Evolutionary conservation across 2,113 vertebrate species (phyloP), one percentile per base, ranked within the genome.

Genomic region (Aptenodytes patagonicus): DNA sequence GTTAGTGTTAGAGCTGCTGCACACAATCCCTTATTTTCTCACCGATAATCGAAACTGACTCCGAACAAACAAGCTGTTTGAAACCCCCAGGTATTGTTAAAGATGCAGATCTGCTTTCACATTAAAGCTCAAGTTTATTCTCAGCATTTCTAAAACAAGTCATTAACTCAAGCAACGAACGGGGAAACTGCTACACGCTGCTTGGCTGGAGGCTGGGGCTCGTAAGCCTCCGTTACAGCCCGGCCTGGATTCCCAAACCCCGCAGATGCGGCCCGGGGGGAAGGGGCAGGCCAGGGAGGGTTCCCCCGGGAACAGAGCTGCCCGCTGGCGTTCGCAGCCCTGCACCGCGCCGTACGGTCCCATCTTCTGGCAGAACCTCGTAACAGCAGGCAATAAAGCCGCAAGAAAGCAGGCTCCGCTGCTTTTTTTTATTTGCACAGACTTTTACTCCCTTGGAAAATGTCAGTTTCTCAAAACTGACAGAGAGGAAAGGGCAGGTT

Each of bases 111-210:
- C 52, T 7, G 46, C 57, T 0, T 3, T 34, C 11, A 11, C 26
- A 3, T 1, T 3, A 8, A 5, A 31, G n/a, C 52, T 7, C 26
- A 0, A 2, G 3, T 4, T 7, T 7, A 8, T 20, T 10, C 47
- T 6, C 42, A 2, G 76, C 36, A 2, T 12, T 2, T 7, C 11
- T 9, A 6, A 9, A 44, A 3, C 55, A 1, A 19, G 49, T 5
- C 25, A 0, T 4, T 1, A 1, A 8, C 1, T 17, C 17, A 12
- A n/a, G 66, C 11, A 4, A 0, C 0, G 57, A 2, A 4, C 13
- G 3, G 18, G 81, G 7, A 13, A 5, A 2, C 46, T 0, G 64
- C 66, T 38, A 61, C 47, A 26, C 13, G 4, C 1, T 34, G 21
- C 62, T 13, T 0, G 42, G 36, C 55, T 5, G 28, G 34, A 7